Evolutionary conservation across 2,888 invertebrate species (phyloP).

Genomic region (Euplagia quadripunctaria): DNA sequence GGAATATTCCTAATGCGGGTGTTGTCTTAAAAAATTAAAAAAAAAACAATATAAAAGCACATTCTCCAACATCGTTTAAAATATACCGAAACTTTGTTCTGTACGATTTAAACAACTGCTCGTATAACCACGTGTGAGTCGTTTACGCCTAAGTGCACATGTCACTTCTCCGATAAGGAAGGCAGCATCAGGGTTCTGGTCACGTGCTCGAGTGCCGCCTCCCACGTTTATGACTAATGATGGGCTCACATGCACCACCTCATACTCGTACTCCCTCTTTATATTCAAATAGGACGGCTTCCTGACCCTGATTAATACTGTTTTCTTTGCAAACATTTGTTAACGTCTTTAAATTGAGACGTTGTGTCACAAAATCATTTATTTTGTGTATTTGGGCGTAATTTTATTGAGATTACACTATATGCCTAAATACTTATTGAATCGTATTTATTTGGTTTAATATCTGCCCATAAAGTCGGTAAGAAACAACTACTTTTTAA

Average conservation of each 20-base stretch:
- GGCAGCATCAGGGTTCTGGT: conserved; percentile 66
- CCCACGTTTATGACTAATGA: conserved; percentile 85
- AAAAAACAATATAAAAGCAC: not conserved
- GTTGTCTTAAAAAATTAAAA: no score
- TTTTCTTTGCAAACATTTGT: conserved; percentile 81
- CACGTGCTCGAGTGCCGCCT: conserved; percentile 72
- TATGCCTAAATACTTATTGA: not conserved
- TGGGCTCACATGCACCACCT: conserved; percentile 81
- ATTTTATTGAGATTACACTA: not conserved
- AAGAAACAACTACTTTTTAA: not conserved
- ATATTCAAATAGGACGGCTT: conserved; percentile 86
- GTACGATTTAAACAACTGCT: conserved; percentile 17
- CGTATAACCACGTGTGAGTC: conserved; percentile 48
- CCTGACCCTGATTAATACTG: conserved; percentile 84
- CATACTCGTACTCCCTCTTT: conserved; percentile 72
- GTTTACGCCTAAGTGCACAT: conserved; percentile 67
- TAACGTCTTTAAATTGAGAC: conserved; percentile 71
- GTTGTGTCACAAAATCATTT: conserved; percentile 17
- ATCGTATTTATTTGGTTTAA: not conserved
- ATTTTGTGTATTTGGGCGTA: conserved; percentile 5
- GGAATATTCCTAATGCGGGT: no score
- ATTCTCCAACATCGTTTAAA: not conserved
- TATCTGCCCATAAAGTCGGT: not conserved
- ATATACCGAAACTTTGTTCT: not conserved
- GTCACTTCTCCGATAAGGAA: conserved; percentile 64